A percentile compares a stretch with the other conserved stretches of the same genome.
Conservation (phyloP, 2,797 vertebrate genomes). For the Telmatherina bonti region DNA sequence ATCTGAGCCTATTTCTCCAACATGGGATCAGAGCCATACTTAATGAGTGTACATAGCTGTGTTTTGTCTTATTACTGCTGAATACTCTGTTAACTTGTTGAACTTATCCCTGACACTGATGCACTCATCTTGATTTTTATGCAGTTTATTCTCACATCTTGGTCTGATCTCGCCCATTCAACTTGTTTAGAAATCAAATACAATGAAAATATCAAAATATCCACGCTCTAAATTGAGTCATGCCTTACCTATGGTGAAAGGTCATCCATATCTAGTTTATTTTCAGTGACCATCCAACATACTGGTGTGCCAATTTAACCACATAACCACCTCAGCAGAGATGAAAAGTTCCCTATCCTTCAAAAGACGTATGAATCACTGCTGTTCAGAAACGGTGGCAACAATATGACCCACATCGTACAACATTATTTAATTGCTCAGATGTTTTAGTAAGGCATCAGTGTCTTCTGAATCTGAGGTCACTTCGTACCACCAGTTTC, state of each 20-base stretch:
- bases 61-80: no score
- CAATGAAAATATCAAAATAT: neutral
- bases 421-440: no score
- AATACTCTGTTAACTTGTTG: neutral
- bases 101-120: neutral
- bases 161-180: neutral
- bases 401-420: no score
- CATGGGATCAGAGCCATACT: no score
- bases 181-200: neutral
- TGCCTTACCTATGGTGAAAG: neutral
- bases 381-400: no score
- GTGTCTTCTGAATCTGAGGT: neutral
- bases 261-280: neutral
- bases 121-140: neutral
- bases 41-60: no score
- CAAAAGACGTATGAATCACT: no score
- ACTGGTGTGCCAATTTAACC: no score
- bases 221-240: neutral
- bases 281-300: no score
- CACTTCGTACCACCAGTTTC: neutral
- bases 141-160: neutral
- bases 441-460: conserved; percentile 4
- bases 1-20: no score
- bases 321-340: no score
- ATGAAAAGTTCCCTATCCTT: no score